Percentiles rank a stretch among this genome's conserved stretches.
These are phyloP conservation scores for Pachyseris speciosa DNA, from an alignment of 64 coral and sea anemone genomes.

Conservation along the genomic window DNA sequence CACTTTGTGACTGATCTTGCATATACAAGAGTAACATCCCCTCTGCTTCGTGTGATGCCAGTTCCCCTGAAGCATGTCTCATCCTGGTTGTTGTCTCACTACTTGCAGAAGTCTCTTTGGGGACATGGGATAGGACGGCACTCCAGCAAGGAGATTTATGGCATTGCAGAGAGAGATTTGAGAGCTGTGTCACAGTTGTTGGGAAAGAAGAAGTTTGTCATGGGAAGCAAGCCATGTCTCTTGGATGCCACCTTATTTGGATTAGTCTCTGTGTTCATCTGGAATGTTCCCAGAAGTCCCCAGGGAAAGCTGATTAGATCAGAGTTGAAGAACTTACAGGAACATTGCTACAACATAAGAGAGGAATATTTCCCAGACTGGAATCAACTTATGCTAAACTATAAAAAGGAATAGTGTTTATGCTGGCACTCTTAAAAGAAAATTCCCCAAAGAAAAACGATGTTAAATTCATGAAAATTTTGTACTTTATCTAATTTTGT, in stretches of 20 bases:
- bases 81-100: neutral
- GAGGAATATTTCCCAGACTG: conserved; percentile 49
- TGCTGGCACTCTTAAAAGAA: no score
- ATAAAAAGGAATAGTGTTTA: no score
- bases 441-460: no score
- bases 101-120: neutral
- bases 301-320: conserved; percentile 10
- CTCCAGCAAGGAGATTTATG: conserved; percentile 36
- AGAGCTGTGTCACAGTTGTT: conserved; percentile 35
- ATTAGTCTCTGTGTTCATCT: conserved; percentile 32
- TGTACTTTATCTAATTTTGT: no score
- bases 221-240: conserved; percentile 24
- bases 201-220: conserved; percentile 42
- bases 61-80: conserved; percentile 4
- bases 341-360: conserved; percentile 35
- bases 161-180: conserved; percentile 34
- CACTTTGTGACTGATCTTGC: conserved; percentile 11
- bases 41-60: neutral
- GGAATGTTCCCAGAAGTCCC: conserved; percentile 48
- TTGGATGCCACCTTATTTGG: conserved; percentile 50
- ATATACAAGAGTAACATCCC: conserved; percentile 22
- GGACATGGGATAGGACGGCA: conserved; percentile 54
- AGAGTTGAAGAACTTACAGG: conserved; percentile 38
- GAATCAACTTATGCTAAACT: conserved; percentile 42
- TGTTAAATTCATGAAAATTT: no score